Evolutionary conservation across 2,888 invertebrate species (phyloP), one percentile per base, ranked within the genome.

Genomic region (Dorcus hopei): DNA sequence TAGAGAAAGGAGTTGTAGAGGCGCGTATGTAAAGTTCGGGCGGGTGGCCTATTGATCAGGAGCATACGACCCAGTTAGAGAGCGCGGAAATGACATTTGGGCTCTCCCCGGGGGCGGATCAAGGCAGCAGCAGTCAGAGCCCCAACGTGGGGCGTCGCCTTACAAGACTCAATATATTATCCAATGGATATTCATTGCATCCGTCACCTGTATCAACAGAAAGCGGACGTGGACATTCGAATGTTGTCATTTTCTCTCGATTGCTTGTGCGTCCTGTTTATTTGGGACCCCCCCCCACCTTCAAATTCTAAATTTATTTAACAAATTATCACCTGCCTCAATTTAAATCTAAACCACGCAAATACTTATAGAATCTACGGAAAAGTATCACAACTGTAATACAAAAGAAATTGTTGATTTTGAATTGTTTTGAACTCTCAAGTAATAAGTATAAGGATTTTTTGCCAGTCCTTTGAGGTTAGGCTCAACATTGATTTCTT

Each of bases 151-250:
- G 66, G 68, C 64, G 66, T 65, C 59, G 56, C 63, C 65, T 63
- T 67, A 70, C 72, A 70, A 62, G 68, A 63, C 64, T 64, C 65
- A 72, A 72, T 71, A 69, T 69, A 67, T 70, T 66, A 65, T 54
- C 65, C 61, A 61, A 69, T 73, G 72, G 70, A 69, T 71, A 73
- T 72, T 72, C 71, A 72, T 71, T 68, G 66, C 64, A 51, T 40
- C 40, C 41, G 57, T 16, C 40, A 42, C 57, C 39, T 57, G 14
- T 42, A 49, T 33, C 16, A 54, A 49, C 49, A 54, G 3, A 2
- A 19, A 19, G 19, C 2, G 19, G 26, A 3, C 19, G 3, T 19
- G 19, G 19, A 19, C 26, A 7, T 33, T 33, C 26, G 26, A 33
- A 33, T 33, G 26, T 33, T 7, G 26, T 33, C 26, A 33, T 33